Conservation (phyloP, 2,888 invertebrate species). For the Linnaemya tessellans region DNA sequence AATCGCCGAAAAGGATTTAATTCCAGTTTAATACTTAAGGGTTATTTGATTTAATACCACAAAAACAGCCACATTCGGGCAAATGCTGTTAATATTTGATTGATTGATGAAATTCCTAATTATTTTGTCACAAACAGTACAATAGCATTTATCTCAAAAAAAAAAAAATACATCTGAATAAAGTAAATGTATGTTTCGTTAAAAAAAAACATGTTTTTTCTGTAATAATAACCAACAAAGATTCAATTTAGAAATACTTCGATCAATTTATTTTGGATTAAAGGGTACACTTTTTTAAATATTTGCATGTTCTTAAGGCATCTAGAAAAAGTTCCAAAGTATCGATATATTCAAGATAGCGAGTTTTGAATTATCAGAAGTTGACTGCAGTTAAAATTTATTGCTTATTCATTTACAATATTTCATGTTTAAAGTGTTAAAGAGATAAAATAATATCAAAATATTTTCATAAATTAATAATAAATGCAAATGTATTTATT, state of each 20-base stretch:
- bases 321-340: neutral
- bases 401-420: neutral
- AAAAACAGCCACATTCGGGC: neutral
- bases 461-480: constrained; percentile 59
- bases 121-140: neutral
- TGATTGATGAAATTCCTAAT: neutral
- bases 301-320: too few species aligned
- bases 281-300: too few species aligned
- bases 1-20: constrained; percentile 60
- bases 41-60: constrained; percentile 5
- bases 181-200: too few species aligned
- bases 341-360: too few species aligned
- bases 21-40: neutral
- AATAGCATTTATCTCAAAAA: too few species aligned
- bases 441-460: constrained; percentile 45
- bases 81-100: constrained; percentile 16
- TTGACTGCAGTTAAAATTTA: neutral
- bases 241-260: too few species aligned
- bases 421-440: neutral
- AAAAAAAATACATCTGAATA: too few species aligned
- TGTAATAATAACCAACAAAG: too few species aligned
- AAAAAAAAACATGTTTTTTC: too few species aligned
- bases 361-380: neutral
- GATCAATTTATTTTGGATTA: too few species aligned
- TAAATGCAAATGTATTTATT: constrained; percentile 54